Base-by-base conservation (phyloP, 2,113 vertebrate species). In the Psilopsiagon aurifrons region DNA sequence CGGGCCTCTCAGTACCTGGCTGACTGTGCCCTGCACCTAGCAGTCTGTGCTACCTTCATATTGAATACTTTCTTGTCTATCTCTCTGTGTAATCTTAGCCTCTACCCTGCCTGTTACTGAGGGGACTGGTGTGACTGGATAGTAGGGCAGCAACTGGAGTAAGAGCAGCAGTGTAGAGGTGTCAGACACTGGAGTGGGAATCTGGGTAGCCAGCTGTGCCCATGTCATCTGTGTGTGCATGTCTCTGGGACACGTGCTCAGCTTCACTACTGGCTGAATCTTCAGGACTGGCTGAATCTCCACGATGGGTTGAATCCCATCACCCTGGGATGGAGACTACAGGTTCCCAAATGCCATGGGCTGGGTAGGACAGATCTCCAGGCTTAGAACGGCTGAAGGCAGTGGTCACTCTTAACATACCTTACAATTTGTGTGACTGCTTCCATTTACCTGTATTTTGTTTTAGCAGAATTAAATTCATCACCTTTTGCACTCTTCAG, bases 111-210 rank as follows among this genome's bases (percentile, higher is more conserved):
- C 13, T 54, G 24, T 46, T 80, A 1, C 39, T 68, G 24, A 1
- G 13, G 29, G 1, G 3, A 35, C 17, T 16, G 35, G 28, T 47
- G n/a, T 35, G 44, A n/a, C 37, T 67, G 33, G 28, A 10, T 59
- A 46, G 19, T 8, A 9, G 33, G 28, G 23, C 18, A 67, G 74
- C 18, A 12, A 13, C 17, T 41, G n/a, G 52, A 54, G 28, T 35
- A 46, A 60, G 51, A 74, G 23, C 13, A 9, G 6, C 11, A 9
- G 0, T 60, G 3, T 25, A 54, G 5, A 7, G 6, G 13, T 20
- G 55, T 37, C n/a, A 75, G 20, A 9, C 39, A 10, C n/a, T 28
- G 60, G 22, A 52, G 59, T 0, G 0, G 13, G 15, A 6, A 3
- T 17, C 35, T 37, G 17, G 10, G 52, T 24, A 43, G 27, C 31